A percentile compares a stretch with the other conserved stretches of the same genome.
These are phyloP conservation scores for Gallinago nigripennis DNA, from an alignment of 2,797 vertebrate genomes.

Conservation along the genomic window DNA sequence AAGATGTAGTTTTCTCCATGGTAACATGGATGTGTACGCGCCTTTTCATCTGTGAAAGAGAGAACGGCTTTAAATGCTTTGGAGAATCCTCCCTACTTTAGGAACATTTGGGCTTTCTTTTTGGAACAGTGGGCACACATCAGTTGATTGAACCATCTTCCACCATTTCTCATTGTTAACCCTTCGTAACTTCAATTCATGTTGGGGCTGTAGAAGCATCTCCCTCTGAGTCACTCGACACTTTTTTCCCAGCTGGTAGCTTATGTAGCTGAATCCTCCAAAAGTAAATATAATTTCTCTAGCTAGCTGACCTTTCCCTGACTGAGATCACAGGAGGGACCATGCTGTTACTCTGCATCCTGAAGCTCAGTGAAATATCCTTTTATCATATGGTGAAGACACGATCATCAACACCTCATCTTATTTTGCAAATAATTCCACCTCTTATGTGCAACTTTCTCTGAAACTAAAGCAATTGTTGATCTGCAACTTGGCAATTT, in stretches of 20 bases:
- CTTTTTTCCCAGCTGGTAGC: slow-evolving; percentile 45
- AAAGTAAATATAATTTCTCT: slow-evolving; percentile 46
- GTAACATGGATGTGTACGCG: slow-evolving; percentile 11
- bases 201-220: background rate
- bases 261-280: slow-evolving; percentile 24
- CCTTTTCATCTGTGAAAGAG: slow-evolving; percentile 39
- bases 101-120: slow-evolving; percentile 32
- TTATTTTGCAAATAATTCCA: slow-evolving; percentile 16
- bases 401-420: background rate
- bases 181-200: slow-evolving; percentile 30
- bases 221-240: background rate
- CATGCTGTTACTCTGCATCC: slow-evolving; percentile 15
- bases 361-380: background rate
- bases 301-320: slow-evolving; percentile 24
- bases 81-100: slow-evolving; percentile 48
- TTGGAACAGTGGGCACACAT: slow-evolving; percentile 15
- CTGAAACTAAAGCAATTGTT: background rate
- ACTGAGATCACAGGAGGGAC: background rate
- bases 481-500: background rate
- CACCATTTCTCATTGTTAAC: slow-evolving; percentile 38
- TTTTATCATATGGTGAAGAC: background rate
- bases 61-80: slow-evolving; percentile 44
- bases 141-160: slow-evolving; percentile 11
- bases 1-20: slow-evolving; percentile 41
- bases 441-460: background rate